These are phyloP conservation scores for Caenorhabditis briggsae DNA, from an alignment of 1,140 invertebrate genomes.

Conservation along the genomic window DNA sequence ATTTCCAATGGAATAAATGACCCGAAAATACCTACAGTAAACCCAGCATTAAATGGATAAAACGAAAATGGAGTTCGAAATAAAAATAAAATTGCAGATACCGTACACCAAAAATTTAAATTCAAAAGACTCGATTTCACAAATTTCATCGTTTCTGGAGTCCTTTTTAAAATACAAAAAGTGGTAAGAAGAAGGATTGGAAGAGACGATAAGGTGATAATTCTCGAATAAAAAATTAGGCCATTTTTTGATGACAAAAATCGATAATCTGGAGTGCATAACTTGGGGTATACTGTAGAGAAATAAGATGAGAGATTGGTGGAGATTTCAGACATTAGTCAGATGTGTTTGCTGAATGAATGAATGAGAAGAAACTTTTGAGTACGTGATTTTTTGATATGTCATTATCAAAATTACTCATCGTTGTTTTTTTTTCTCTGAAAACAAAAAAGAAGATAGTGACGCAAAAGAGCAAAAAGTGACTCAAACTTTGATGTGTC, in stretches of 20 bases:
- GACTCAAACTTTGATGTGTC: no score
- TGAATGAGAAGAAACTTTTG: no score
- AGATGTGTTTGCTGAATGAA: no score
- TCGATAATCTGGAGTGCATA: not conserved
- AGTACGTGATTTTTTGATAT: no score
- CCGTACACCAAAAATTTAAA: not conserved
- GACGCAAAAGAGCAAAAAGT: no score
- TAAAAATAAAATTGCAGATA: not conserved
- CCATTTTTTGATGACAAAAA: not conserved
- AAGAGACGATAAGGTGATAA: not conserved
- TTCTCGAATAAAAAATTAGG: not conserved
- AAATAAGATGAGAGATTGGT: not conserved
- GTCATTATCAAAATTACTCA: no score
- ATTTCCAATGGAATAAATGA: not conserved
- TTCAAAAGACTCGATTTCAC: not conserved
- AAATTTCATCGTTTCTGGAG: not conserved
- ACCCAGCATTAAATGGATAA: not conserved
- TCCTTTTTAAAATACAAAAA: not conserved
- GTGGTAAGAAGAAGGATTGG: not conserved
- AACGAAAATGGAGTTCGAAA: not conserved
- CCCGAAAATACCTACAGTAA: not conserved
- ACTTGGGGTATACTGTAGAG: not conserved
- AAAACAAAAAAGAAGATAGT: no score
- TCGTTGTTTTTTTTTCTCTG: no score
- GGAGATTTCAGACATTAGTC: no score